These are phyloP conservation scores for Paelopatides confundens DNA, from an alignment of 53 echinoderm and acorn worm species.

Conservation along the genomic window DNA sequence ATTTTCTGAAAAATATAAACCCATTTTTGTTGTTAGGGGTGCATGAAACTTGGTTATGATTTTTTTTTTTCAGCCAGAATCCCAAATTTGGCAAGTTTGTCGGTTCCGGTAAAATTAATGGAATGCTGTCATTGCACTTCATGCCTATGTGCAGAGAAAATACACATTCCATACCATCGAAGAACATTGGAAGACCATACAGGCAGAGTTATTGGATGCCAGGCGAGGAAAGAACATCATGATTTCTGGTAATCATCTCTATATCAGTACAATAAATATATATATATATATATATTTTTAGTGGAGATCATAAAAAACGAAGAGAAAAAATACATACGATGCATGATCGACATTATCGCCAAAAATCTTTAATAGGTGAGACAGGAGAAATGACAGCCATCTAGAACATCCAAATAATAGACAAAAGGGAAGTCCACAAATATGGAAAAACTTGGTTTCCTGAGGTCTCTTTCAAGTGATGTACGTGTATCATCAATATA, in stretches of 20 bases:
- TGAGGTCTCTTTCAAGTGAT: background rate
- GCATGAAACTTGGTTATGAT: too few relatives aligned
- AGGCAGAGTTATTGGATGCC: background rate
- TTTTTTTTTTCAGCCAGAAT: too few relatives aligned
- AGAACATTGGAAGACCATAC: background rate
- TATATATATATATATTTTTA: too few relatives aligned
- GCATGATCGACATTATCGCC: too few relatives aligned
- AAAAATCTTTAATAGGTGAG: conserved; percentile 23
- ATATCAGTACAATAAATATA: too few relatives aligned
- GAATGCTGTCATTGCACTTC: background rate
- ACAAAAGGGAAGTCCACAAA: conserved; percentile 20
- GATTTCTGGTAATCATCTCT: conserved; percentile 25
- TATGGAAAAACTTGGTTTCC: background rate
- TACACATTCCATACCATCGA: conserved; percentile 6
- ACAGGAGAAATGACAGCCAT: conserved; percentile 20
- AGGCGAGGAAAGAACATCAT: background rate
- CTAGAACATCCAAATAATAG: background rate
- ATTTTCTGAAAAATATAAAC: too few relatives aligned
- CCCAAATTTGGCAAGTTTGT: too few relatives aligned
- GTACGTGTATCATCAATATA: too few relatives aligned
- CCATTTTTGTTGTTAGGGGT: too few relatives aligned
- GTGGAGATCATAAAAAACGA: too few relatives aligned
- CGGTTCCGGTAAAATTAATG: too few relatives aligned
- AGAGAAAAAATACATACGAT: too few relatives aligned
- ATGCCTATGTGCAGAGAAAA: background rate